A percentile compares a stretch with the other conserved stretches of the same genome.
Conservation (phyloP, 2,888 invertebrate genomes). For the Archaeoteleia sp. region DNA sequence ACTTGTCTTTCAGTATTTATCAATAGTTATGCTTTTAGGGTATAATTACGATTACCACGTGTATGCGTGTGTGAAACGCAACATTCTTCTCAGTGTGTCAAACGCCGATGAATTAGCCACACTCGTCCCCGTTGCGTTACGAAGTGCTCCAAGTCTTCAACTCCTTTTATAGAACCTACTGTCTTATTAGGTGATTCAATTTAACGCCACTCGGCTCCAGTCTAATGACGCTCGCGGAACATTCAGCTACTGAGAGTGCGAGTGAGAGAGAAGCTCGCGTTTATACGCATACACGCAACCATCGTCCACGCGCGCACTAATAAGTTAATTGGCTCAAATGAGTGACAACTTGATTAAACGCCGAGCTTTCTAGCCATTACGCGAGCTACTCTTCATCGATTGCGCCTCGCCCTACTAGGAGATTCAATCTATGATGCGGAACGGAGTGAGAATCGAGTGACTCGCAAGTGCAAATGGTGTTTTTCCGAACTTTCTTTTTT, state of each 20-base stretch:
- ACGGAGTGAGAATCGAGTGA: conserved; percentile 46
- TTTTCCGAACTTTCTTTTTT: conserved; percentile 33
- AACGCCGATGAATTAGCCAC: too few relatives aligned
- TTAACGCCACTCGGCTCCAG: conserved; percentile 34
- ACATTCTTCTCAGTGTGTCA: too few relatives aligned
- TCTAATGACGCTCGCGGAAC: conserved; percentile 25
- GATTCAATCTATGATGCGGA: conserved; percentile 46
- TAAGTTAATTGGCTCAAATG: conserved; percentile 56
- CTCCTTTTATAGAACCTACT: conserved; percentile 36
- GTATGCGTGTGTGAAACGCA: too few relatives aligned
- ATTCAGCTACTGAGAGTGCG: too few relatives aligned
- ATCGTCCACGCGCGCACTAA: conserved; percentile 45
- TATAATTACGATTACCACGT: too few relatives aligned
- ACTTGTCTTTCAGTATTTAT: too few relatives aligned
- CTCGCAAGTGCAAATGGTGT: conserved; percentile 48
- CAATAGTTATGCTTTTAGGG: too few relatives aligned
- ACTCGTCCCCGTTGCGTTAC: conserved; percentile 22
- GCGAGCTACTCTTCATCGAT: conserved; percentile 43
- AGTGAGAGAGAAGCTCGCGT: conserved; percentile 1
- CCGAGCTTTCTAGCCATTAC: conserved; percentile 44
- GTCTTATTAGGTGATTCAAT: conserved; percentile 45
- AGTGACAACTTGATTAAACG: conserved; percentile 53
- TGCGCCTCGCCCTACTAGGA: conserved; percentile 42
- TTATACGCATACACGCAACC: conserved; percentile 29
- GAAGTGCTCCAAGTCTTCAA: conserved; percentile 8